Percentiles rank a stretch among this genome's conserved stretches.
Conservation (phyloP, 37 sponge, comb jelly and placozoan species). For the Halichondria panicea region DNA sequence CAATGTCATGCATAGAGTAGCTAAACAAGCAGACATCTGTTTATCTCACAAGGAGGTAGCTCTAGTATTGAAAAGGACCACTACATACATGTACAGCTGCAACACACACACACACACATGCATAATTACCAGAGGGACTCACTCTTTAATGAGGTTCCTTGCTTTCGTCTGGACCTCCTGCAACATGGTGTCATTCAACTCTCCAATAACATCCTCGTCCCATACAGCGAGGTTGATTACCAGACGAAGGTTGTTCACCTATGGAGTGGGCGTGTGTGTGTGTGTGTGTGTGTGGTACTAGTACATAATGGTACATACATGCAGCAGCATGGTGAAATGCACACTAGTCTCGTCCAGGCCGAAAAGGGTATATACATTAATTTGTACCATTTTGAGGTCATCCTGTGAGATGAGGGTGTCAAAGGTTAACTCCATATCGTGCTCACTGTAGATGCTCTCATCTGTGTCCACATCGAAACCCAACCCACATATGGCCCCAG, state of each 20-base stretch:
- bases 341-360: background rate
- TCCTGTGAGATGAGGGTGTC: constrained; percentile 79
- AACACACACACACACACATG: no score
- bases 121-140: background rate
- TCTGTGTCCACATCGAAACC: constrained; percentile 81
- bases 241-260: constrained; percentile 66
- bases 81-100: background rate
- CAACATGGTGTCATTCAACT: constrained; percentile 35
- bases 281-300: background rate
- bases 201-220: constrained; percentile 28
- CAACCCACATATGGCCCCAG: constrained; percentile 86
- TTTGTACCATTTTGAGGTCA: constrained; percentile 46
- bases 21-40: no score
- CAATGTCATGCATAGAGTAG: no score
- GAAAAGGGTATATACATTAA: background rate
- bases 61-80: background rate
- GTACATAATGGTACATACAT: no score
- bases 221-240: constrained; percentile 53
- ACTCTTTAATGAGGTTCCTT: constrained; percentile 43
- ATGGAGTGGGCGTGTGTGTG: background rate
- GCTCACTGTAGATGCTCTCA: constrained; percentile 64
- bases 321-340: no score
- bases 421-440: constrained; percentile 86
- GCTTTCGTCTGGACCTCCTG: constrained; percentile 49
- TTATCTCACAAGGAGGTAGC: background rate